Base-by-base conservation (phyloP, 2,797 vertebrate genomes). In the Geotrypetes seraphini region DNA sequence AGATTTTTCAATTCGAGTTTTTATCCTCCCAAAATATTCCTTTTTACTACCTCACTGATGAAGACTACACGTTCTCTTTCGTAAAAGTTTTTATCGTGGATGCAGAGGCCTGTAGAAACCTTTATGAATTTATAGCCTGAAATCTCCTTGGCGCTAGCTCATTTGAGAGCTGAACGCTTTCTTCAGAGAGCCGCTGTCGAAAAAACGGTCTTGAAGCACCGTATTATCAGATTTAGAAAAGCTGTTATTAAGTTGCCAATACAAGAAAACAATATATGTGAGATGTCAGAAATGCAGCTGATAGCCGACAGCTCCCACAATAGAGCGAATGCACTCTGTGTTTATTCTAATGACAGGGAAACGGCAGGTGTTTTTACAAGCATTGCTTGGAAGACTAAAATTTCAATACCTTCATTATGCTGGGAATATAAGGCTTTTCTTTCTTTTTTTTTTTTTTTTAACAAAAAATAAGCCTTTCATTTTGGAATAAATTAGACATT, bases 271-370 rank as follows among this genome's bases (percentile, higher is more conserved):
- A 41, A 31, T 42, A 24, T 45, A 47, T 46, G 25, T 29, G 32
- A 47, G 35, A 50, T 51, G 53, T 53, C 50, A 57, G 33, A 24
- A 45, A 38, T 47, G 27, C 40, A 42, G 24, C 28, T 33, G 17
- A 25, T 27, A 36, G 33, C 36, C 59, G 16, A 26, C 53, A 53
- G 26, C 50, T 37, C 30, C 31, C 20, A 47, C 31, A 21, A 42
- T 57, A 60, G 39, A 55, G 39, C 24, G 31, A 17, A n/a, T 33
- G 14, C 8, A 4, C 26, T 34, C 23, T 28, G 17, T 58, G 16
- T 61, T 53, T 51, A 45, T 23, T 55, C 12, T 16, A 36, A 33
- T 28, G 32, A 22, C 34, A 43, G 23, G 39, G 20, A 45, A 28
- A 52, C 37, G 50, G 16, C 25, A 25, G 12, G n/a, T n/a, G n/a